Evolutionary conservation across 1,140 invertebrate genomes (phyloP).

Genomic region (Eurosta solidaginis): DNA sequence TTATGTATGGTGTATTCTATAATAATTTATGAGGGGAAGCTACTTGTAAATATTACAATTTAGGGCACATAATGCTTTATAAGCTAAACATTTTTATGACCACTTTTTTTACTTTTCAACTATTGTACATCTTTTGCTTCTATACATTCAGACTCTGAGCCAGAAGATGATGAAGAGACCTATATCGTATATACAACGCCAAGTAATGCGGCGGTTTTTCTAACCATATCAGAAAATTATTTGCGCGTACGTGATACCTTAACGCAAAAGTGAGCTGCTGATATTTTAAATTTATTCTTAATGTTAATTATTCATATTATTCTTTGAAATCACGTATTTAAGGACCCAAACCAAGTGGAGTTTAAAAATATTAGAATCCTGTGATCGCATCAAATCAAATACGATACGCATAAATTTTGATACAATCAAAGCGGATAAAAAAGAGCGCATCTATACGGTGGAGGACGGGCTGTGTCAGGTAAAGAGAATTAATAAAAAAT

Average conservation of each 20-base stretch:
- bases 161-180: conserved; percentile 51
- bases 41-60: too few species aligned
- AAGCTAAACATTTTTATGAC: too few species aligned
- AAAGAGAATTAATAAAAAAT: too few species aligned
- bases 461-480: conserved; percentile 65
- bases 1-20: neutral
- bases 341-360: conserved; percentile 66
- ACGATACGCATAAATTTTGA: conserved; percentile 68
- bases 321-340: neutral
- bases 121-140: neutral
- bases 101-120: neutral
- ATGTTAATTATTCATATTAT: neutral
- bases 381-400: conserved; percentile 60
- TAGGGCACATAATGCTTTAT: too few species aligned
- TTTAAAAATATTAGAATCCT: conserved; percentile 64
- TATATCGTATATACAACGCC: conserved; percentile 50
- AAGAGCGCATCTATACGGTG: conserved; percentile 65
- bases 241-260: conserved; percentile 56
- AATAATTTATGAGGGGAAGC: too few species aligned
- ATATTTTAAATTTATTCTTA: neutral
- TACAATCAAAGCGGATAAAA: conserved; percentile 64
- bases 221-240: conserved; percentile 53
- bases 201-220: conserved; percentile 47
- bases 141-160: conserved; percentile 53
- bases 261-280: conserved; percentile 44